Evolutionary conservation across 2,113 vertebrate species (phyloP), one percentile per base, ranked within the genome.

Genomic region (Proterorhinus semilunaris): DNA sequence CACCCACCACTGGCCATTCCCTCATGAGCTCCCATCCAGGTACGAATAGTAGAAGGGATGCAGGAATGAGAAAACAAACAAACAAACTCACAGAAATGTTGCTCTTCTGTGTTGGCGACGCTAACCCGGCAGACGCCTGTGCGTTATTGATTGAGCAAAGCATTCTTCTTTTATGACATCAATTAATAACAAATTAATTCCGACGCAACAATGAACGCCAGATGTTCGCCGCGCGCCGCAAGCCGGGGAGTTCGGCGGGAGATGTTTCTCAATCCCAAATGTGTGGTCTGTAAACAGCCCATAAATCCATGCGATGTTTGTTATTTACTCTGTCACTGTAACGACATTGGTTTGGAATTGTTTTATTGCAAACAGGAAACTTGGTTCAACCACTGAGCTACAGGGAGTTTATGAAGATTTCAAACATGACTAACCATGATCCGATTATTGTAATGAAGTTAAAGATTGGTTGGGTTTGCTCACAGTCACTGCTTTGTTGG

Each of bases 281-380:
- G 57, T 59, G 57, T 43, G 12, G 12, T 59, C 36, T 59, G 27
- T 42, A 43, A 59, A 59, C 27, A 10, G 4, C 12, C n/a, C 49
- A 59, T 69, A 62, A 67, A 76, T 85, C 51, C 58, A 42, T 0
- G 21, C 15, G 16, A 12, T 11, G 48, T 67, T 65, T 55, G 47
- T 65, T 49, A 6, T 69, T 68, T 44, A 6, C 59, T 65, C 71
- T 48, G 61, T 59, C 65, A 36, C 9, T n/a, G 11, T 48, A n/a
- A 27, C 70, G 12, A 57, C 16, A 48, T 59, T 46, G 9, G 50
- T 49, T 13, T 36, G 27, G 46, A 55, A 74, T 53, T 15, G 66
- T 46, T 83, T 83, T 61, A 75, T 69, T 52, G 71, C 57, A 51
- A 68, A 49, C 71, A 74, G 74, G 74, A 78, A 75, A 66, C 46